Evolutionary conservation across 2,113 vertebrate species (phyloP).

Genomic region (Thalassoma bifasciatum): DNA sequence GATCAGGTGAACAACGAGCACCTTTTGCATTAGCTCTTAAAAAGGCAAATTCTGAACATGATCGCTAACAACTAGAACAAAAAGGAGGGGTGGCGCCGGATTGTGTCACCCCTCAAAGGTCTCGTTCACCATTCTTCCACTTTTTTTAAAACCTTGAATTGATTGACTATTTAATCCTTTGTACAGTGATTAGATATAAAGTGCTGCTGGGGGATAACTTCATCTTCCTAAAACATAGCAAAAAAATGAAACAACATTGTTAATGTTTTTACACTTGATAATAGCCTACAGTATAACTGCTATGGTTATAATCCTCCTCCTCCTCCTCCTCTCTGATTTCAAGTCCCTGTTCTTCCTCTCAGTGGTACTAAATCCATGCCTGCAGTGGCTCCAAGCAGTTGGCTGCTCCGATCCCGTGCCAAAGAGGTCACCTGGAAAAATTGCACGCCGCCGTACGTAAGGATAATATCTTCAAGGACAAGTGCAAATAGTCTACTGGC

Average conservation of each 20-base stretch:
- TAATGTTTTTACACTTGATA: conserved; percentile 80
- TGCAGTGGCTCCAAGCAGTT: conserved; percentile 89
- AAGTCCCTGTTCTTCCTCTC: conserved; percentile 94
- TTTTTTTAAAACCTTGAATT: conserved; percentile 73
- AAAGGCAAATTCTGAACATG: conserved; percentile 94
- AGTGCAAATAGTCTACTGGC: conserved; percentile 99
- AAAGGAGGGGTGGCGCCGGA: conserved; percentile 85
- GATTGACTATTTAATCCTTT: conserved; percentile 87
- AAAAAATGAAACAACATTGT: conserved; percentile 88
- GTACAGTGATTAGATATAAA: conserved; percentile 99
- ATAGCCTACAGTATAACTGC: conserved; percentile 79
- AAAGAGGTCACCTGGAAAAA: conserved; percentile 91
- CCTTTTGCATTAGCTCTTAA: conserved; percentile 93
- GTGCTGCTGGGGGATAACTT: conserved; percentile 98
- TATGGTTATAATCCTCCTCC: conserved; percentile 87
- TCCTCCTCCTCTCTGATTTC: conserved; percentile 68
- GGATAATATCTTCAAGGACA: conserved; percentile 93
- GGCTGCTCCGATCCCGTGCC: conserved; percentile 89
- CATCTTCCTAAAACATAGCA: conserved; percentile 93
- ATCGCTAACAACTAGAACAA: conserved; percentile 93
- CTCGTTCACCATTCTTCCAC: conserved; percentile 74
- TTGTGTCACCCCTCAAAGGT: conserved; percentile 84
- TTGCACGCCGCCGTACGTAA: conserved; percentile 94
- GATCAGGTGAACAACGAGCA: conserved; percentile 90
- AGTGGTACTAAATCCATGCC: conserved; percentile 86